Evolutionary conservation across 2,888 invertebrate genomes (phyloP), one percentile per base, ranked within the genome.

Genomic region (Cabera pusaria): DNA sequence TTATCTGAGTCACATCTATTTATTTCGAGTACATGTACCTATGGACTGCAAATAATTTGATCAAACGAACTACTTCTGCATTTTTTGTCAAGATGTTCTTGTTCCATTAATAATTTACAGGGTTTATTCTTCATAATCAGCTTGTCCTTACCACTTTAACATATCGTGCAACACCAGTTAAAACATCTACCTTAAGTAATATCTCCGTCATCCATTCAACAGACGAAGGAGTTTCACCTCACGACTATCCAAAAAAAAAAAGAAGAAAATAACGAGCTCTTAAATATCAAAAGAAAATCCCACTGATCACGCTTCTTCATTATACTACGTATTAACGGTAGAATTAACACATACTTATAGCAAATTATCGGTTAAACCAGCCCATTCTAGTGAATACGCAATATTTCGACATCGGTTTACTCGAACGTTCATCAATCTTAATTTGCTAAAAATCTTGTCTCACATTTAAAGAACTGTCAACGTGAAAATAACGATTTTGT

Each of bases 181-280:
- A n/a, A n/a, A n/a, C n/a, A n/a, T n/a, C n/a, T n/a, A n/a, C n/a
- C n/a, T n/a, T n/a, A n/a, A n/a, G n/a, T n/a, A n/a, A n/a, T n/a
- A n/a, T n/a, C n/a, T n/a, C n/a, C n/a, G n/a, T n/a, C n/a, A n/a
- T n/a, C n/a, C n/a, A n/a, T n/a, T n/a, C n/a, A n/a, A n/a, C n/a
- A n/a, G n/a, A 14, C 14, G 48, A 34, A 12, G 35, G 11, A 11
- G 8, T 28, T 53, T 56, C 26, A 8, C 25, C 4, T 56, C 48
- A 39, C 52, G 41, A 36, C 10, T 43, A 48, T 56, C 58, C 21
- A 52, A 60, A 37, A 46, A 29, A n/a, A 25, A 27, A 44, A 32
- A 42, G 28, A 41, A n/a, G n/a, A n/a, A n/a, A 45, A 49, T 67
- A 71, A 72, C 69, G 61, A 73, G 69, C 64, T 66, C 72, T 66